A percentile compares a stretch with the other conserved stretches of the same genome.
phyloP scores from a whole-genome alignment of 2,888 invertebrate species.

The Cephus nigrinus region DNA sequence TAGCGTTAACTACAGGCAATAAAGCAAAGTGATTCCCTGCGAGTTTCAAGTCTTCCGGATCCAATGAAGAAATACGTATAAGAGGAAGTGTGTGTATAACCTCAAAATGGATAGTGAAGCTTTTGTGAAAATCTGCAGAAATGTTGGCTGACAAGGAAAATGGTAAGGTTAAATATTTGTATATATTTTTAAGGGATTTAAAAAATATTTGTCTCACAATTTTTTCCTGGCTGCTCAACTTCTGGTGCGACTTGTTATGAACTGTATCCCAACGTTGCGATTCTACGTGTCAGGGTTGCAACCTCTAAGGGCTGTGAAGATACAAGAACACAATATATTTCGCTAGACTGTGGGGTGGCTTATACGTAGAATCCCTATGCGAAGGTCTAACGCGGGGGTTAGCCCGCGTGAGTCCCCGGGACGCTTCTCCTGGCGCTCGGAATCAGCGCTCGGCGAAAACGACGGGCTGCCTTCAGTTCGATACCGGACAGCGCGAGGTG shows the following conservation, averaged over 20 bases:
- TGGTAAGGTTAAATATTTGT: not conserved
- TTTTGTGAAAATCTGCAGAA: not conserved
- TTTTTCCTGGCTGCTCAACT: not conserved
- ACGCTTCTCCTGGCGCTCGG: constrained; percentile 3
- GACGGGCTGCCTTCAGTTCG: constrained; percentile 37
- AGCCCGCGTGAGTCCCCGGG: constrained; percentile 4
- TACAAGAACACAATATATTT: not conserved
- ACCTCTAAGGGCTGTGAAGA: not conserved
- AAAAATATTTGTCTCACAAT: too few relatives aligned
- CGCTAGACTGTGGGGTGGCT: not conserved
- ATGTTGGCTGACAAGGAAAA: not conserved
- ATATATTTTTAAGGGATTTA: too few relatives aligned
- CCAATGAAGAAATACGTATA: not conserved
- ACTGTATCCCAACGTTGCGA: not conserved
- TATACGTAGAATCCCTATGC: not conserved
- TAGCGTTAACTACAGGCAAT: not conserved
- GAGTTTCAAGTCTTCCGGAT: not conserved
- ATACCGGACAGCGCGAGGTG: constrained; percentile 42
- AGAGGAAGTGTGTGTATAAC: not conserved
- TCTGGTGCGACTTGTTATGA: not conserved
- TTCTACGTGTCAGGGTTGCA: not conserved
- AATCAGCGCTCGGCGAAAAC: constrained; percentile 8
- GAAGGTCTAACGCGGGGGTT: constrained; percentile 4
- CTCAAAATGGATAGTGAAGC: not conserved
- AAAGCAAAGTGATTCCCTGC: not conserved